Evolutionary conservation across 2,888 invertebrate genomes (phyloP).

Genomic region (Heteromyza rotundicornis): DNA sequence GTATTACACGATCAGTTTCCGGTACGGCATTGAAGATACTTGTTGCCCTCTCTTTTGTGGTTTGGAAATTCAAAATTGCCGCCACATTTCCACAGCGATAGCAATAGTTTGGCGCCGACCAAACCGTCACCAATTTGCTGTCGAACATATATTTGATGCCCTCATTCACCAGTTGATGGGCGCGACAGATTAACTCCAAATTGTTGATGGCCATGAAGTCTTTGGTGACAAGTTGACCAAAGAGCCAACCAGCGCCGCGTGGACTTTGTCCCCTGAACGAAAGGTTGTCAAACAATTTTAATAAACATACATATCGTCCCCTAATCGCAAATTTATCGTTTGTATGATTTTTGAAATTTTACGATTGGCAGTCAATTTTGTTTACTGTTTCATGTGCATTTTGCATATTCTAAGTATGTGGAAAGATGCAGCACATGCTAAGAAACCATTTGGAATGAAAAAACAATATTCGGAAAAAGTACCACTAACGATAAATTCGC

Average conservation of each 20-base stretch:
- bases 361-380: no score
- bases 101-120: slow-evolving; percentile 99
- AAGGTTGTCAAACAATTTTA: slow-evolving; percentile 8
- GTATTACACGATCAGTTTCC: slow-evolving; percentile 91
- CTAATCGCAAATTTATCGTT: no score
- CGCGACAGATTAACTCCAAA: slow-evolving; percentile 92
- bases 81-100: slow-evolving; percentile 99
- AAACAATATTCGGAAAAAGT: background rate
- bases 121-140: slow-evolving; percentile 95
- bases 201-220: slow-evolving; percentile 94
- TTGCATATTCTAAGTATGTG: no score
- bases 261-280: slow-evolving; percentile 89
- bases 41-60: slow-evolving; percentile 76
- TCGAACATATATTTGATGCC: slow-evolving; percentile 99
- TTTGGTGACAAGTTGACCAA: slow-evolving; percentile 92
- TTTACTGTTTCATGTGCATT: no score
- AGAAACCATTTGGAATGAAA: no score
- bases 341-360: no score
- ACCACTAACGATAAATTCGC: no score
- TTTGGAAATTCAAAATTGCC: slow-evolving; percentile 89
- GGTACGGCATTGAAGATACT: slow-evolving; percentile 96
- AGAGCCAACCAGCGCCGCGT: slow-evolving; percentile 96
- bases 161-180: slow-evolving; percentile 99
- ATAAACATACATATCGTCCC: no score
- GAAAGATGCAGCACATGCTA: no score